phyloP scores from a whole-genome alignment of 2,113 vertebrate genomes.

The Ceyx margarethae region DNA sequence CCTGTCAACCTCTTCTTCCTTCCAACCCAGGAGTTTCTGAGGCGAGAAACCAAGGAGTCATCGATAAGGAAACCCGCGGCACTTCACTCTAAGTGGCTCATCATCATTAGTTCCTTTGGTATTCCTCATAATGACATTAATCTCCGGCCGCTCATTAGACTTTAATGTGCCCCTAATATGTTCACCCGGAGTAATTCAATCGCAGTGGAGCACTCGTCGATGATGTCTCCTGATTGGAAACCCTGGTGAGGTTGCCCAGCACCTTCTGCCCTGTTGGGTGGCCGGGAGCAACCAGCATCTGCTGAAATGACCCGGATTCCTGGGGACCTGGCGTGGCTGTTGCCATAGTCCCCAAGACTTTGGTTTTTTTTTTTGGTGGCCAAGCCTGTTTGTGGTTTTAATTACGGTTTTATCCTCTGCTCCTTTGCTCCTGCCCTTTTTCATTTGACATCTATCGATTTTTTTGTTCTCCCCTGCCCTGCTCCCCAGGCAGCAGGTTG shows the following conservation, averaged over 20 bases:
- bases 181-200: conserved; percentile 19
- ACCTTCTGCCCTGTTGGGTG: neutral
- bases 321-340: neutral
- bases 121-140: conserved; percentile 25
- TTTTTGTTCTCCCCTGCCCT: neutral
- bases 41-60: neutral
- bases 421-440: neutral
- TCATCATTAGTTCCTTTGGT: conserved; percentile 22
- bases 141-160: conserved; percentile 22
- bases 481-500: neutral
- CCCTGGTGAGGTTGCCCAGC: neutral
- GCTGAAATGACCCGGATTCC: neutral
- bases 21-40: neutral
- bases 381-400: neutral
- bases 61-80: neutral
- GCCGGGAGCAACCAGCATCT: rapidly evolving
- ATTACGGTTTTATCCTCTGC: conserved; percentile 19
- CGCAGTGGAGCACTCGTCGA: neutral
- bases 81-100: conserved; percentile 17
- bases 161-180: conserved; percentile 52
- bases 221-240: neutral
- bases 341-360: neutral
- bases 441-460: neutral
- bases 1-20: neutral
- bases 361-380: neutral